These are phyloP conservation scores for Vicugna pacos DNA, from an alignment of 2,113 vertebrate species.

Conservation along the genomic window DNA sequence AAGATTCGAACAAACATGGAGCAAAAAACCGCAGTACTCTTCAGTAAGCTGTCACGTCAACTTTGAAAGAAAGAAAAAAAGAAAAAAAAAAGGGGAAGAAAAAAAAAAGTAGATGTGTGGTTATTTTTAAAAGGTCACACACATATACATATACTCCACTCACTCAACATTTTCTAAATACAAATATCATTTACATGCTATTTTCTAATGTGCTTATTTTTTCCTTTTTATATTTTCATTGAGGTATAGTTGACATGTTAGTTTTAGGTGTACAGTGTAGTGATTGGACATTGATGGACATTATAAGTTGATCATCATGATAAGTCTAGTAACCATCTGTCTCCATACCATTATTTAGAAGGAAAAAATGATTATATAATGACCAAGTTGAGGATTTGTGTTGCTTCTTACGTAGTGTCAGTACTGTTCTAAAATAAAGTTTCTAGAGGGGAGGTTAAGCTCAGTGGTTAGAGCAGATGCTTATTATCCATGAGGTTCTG, in stretches of 20 bases:
- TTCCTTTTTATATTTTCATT: not conserved
- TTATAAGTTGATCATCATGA: not conserved
- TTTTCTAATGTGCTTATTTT: not conserved
- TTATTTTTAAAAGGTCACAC: not conserved
- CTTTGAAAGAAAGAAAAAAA: not conserved
- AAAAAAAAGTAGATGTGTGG: not conserved
- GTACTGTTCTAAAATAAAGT: not conserved
- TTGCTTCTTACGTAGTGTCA: not conserved
- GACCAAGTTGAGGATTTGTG: not conserved
- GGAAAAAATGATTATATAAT: not conserved
- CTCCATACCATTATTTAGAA: not conserved
- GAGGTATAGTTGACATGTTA: not conserved
- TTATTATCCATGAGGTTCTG: no score
- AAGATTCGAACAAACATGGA: slow-evolving; percentile 83
- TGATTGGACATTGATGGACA: not conserved
- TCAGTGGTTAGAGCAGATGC: no score
- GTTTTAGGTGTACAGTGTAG: not conserved
- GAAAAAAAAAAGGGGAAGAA: not conserved
- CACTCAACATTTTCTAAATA: not conserved
- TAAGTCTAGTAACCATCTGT: not conserved
- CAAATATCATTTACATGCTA: not conserved
- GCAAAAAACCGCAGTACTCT: slow-evolving; percentile 67
- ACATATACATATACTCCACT: not conserved
- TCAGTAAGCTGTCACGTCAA: slow-evolving; percentile 42
- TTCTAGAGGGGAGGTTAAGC: no score